Evolutionary conservation across 2,113 vertebrate genomes (phyloP).

Genomic region (Chiloscyllium plagiosum): DNA sequence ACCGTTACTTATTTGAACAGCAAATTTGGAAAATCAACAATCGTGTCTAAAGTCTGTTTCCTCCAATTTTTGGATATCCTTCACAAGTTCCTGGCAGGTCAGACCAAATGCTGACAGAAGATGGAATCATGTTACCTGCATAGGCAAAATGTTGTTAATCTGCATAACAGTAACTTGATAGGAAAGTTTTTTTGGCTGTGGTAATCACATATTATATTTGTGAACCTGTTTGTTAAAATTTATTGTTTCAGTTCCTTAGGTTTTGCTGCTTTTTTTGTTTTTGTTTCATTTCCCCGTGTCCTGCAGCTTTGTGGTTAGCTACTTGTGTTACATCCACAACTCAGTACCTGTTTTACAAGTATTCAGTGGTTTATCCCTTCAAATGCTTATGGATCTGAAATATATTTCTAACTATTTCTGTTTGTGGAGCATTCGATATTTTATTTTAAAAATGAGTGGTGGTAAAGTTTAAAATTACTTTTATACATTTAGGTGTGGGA

Average conservation of each 20-base stretch:
- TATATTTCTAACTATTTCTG: not conserved
- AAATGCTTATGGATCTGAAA: not conserved
- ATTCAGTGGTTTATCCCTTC: not conserved
- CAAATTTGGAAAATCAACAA: not conserved
- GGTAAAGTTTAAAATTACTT: not conserved
- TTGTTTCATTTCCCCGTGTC: not conserved
- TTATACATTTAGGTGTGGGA: not conserved
- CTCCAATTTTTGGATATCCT: not conserved
- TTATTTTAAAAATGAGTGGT: too few relatives aligned
- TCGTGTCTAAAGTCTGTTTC: not conserved
- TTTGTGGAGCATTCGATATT: not conserved
- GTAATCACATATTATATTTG: not conserved
- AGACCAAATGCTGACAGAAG: not conserved
- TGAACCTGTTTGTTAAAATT: not conserved
- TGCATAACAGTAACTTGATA: not conserved
- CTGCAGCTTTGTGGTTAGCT: not conserved
- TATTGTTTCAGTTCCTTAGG: not conserved
- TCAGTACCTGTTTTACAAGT: not conserved
- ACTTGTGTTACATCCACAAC: not conserved
- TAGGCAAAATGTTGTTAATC: not conserved
- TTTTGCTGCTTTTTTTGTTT: not conserved
- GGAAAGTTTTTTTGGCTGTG: not conserved
- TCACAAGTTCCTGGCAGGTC: not conserved
- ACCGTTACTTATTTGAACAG: not conserved
- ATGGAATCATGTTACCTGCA: not conserved